Base-by-base conservation (phyloP, 92 coral and sea anemone genomes). In the Heteractis magnifica region DNA sequence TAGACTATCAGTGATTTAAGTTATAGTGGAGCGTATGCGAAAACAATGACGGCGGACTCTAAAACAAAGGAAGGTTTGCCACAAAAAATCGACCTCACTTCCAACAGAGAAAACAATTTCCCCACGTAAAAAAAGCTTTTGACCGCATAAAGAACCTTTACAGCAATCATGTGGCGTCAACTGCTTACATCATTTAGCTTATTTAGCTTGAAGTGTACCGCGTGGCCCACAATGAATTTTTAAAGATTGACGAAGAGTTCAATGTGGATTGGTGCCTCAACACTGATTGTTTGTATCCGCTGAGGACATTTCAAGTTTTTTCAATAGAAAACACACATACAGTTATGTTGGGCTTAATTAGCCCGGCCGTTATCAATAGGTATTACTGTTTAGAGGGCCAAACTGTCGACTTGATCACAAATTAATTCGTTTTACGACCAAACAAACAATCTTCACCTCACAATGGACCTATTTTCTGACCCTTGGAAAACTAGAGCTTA, bases 381-480 rank as follows among this genome's bases (percentile, higher is more conserved):
- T 77, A 87, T 76, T 83, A 82, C 93, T 89, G 88, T 89, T 92
- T 79, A 83, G 72, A 81, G 88, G 83, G 85, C 81, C 85, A 87
- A 89, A 85, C 88, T 83, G 89, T 77, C 77, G 81, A 58, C 84
- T 53, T 77, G 91, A 92, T 91, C 92, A 92, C 93, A 88, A 89
- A 87, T 90, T 90, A 86, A 92, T 91, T 92, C 98, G 92, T 89
- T 86, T 79, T 86, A 87, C 89, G 77, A 78, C 84, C 95, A 93
- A 93, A 93, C 91, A 93, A 88, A 88, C 84, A 85, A 41, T 50
- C 71, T 44, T 78, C 76, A 85, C 76, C 83, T 78, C 79, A 75
- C 87, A 62, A 41, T 65, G 48, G 72, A 15, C 4, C 77, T 70
- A 50, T 79, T 78, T 78, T 77, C 19, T 83, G 70, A 64, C 75